phyloP scores from a whole-genome alignment of 2,888 invertebrate genomes.

The Pseudoips prasinana region DNA sequence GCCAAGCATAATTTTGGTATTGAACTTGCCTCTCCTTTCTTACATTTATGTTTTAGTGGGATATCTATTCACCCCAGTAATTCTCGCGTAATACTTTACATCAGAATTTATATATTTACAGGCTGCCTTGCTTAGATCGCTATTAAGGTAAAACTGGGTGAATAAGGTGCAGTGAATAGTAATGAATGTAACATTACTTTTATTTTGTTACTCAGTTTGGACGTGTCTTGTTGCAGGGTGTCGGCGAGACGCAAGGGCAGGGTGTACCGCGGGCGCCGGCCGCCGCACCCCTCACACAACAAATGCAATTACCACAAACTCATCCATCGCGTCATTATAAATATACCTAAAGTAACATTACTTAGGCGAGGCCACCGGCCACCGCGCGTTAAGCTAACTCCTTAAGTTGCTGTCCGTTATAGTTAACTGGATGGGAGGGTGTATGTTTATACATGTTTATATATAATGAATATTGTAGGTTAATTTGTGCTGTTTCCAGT shows the following conservation, averaged over 20 bases:
- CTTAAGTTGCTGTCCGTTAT: constrained; percentile 69
- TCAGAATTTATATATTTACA: too few relatives aligned
- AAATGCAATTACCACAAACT: constrained; percentile 73
- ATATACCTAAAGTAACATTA: constrained; percentile 43
- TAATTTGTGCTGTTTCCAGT: constrained; percentile 75
- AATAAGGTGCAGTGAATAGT: too few relatives aligned
- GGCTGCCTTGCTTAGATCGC: too few relatives aligned
- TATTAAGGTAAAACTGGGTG: too few relatives aligned
- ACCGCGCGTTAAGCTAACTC: constrained; percentile 55
- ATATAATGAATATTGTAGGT: constrained; percentile 78
- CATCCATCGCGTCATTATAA: constrained; percentile 62
- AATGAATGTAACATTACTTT: too few relatives aligned
- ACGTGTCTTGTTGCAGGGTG: constrained; percentile 56
- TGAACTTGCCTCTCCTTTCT: too few relatives aligned
- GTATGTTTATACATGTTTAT: constrained; percentile 78
- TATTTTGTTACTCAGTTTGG: too few relatives aligned
- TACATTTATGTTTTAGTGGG: too few relatives aligned
- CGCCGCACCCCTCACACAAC: constrained; percentile 51
- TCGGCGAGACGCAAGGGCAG: constrained; percentile 51
- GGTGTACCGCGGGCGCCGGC: constrained; percentile 47
- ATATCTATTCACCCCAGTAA: too few relatives aligned
- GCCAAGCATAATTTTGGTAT: too few relatives aligned
- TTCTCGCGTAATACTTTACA: too few relatives aligned
- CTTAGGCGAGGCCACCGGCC: constrained; percentile 29
- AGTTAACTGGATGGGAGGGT: constrained; percentile 64